Percentiles rank a stretch among this genome's conserved stretches.
These are phyloP conservation scores for Progne subis DNA, from an alignment of 2,113 vertebrate genomes.

Conservation along the genomic window DNA sequence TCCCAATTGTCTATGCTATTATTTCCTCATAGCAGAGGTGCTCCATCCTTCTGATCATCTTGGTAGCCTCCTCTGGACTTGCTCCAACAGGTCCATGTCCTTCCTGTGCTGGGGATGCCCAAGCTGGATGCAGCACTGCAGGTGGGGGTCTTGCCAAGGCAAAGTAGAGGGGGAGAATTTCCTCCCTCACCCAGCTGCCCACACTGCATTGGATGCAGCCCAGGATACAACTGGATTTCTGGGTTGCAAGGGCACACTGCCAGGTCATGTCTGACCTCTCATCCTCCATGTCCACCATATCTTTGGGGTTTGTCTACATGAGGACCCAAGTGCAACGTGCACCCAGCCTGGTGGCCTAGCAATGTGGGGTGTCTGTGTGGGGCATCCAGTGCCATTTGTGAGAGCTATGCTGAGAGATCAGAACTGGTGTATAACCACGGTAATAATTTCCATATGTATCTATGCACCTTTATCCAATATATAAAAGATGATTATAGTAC, in stretches of 20 bases:
- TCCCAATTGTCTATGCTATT: background rate
- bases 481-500: background rate
- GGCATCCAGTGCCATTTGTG: background rate
- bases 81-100: background rate
- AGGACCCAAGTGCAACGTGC: background rate
- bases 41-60: background rate
- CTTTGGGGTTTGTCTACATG: background rate
- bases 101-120: background rate
- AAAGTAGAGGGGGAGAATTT: background rate
- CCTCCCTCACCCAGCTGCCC: background rate
- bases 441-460: background rate
- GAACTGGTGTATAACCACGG: background rate
- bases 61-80: background rate
- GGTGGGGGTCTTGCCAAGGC: background rate
- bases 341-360: background rate
- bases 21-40: background rate
- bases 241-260: background rate
- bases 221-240: background rate
- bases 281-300: background rate
- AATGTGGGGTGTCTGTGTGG: background rate
- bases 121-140: background rate
- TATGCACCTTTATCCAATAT: background rate
- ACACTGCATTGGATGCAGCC: rapidly evolving
- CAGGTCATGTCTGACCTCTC: background rate
- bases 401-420: background rate